phyloP scores from a whole-genome alignment of 2,888 invertebrate genomes.

The Podabrus alpinus region DNA sequence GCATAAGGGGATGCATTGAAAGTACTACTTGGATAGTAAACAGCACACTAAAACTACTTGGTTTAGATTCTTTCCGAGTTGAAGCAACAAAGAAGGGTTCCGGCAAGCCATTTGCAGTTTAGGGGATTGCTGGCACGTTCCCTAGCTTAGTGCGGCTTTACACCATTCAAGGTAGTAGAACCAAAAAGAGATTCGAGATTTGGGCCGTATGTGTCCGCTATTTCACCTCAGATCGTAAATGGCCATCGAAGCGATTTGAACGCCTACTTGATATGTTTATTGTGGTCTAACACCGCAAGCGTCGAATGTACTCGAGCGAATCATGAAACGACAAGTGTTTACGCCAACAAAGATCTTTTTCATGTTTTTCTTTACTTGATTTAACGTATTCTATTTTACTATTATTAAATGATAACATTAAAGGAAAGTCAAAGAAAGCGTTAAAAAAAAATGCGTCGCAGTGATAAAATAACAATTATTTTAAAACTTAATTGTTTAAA shows the following conservation, averaged over 20 bases:
- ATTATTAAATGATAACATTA: too few relatives aligned
- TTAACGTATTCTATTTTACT: neutral
- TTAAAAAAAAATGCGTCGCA: neutral
- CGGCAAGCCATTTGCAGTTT: slow-evolving; percentile 36
- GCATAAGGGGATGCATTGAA: slow-evolving; percentile 10
- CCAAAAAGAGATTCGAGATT: slow-evolving; percentile 27
- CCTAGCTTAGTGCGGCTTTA: slow-evolving; percentile 37
- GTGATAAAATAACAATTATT: neutral
- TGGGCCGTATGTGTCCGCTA: slow-evolving; percentile 24
- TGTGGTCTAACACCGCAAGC: slow-evolving; percentile 33
- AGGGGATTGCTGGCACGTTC: slow-evolving; percentile 38
- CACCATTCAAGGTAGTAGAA: slow-evolving; percentile 33
- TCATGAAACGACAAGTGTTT: slow-evolving; percentile 10
- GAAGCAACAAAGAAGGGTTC: slow-evolving; percentile 29
- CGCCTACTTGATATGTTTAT: slow-evolving; percentile 43
- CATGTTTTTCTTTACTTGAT: neutral
- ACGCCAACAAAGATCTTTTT: slow-evolving; percentile 8
- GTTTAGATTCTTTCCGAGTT: slow-evolving; percentile 24
- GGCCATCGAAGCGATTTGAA: slow-evolving; percentile 38
- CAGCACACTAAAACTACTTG: slow-evolving; percentile 17
- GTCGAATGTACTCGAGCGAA: slow-evolving; percentile 19
- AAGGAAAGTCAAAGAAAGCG: too few relatives aligned
- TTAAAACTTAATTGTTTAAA: slow-evolving; percentile 26
- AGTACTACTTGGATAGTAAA: slow-evolving; percentile 21
- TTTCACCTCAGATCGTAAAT: slow-evolving; percentile 41